A percentile compares a stretch with the other conserved stretches of the same genome.
Evolutionary conservation across 2,888 invertebrate species (phyloP).

Genomic region (Epicampocera succincta): DNA sequence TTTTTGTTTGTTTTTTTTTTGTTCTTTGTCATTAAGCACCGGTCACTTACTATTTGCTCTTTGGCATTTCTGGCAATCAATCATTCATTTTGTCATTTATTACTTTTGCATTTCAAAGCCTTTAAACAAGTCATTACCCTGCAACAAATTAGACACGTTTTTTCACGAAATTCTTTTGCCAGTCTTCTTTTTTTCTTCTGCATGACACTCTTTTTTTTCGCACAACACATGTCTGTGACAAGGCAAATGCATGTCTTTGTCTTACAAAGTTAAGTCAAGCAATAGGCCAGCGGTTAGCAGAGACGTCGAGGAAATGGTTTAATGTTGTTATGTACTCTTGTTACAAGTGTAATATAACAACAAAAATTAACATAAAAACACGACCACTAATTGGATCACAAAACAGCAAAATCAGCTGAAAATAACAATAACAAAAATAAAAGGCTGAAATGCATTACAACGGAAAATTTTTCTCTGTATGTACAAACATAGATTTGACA

Average conservation of each 20-base stretch:
- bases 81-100: not conserved
- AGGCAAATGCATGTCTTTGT: conserved; percentile 30
- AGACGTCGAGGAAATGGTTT: not conserved
- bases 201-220: not conserved
- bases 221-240: too few species aligned
- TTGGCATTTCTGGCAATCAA: not conserved
- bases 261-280: conserved; percentile 13
- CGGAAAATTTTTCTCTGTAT: conserved; percentile 13
- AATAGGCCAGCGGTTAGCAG: not conserved
- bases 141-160: not conserved
- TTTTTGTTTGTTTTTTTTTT: too few species aligned
- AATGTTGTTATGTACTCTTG: not conserved
- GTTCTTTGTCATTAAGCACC: too few species aligned
- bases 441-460: conserved; percentile 32
- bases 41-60: not conserved
- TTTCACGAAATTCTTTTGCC: conserved; percentile 1
- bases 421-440: conserved; percentile 5
- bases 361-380: conserved; percentile 62
- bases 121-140: conserved; percentile 34
- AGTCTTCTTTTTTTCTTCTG: not conserved
- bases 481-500: conserved; percentile 42
- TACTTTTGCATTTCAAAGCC: conserved; percentile 15
- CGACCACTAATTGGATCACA: conserved; percentile 67
- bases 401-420: conserved; percentile 55
- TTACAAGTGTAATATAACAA: conserved; percentile 49